A percentile compares a stretch with the other conserved stretches of the same genome.
These are phyloP conservation scores for Amblyraja radiata DNA, from an alignment of 2,797 vertebrate species.

Conservation along the genomic window DNA sequence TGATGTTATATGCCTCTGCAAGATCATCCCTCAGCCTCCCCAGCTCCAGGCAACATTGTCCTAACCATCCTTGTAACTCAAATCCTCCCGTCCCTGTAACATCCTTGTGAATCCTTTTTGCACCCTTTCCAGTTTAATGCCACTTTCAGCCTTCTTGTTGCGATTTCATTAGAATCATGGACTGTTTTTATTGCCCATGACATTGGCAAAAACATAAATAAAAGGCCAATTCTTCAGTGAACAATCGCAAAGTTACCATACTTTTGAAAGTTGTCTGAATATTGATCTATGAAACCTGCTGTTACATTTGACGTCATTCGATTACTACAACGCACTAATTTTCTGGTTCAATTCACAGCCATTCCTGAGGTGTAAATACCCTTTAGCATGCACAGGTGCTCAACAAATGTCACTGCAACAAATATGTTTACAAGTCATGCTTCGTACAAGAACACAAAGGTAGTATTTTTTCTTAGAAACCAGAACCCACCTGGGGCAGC, in stretches of 20 bases:
- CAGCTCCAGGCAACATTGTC: no score
- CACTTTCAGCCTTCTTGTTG: background rate
- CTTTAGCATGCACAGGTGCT: background rate
- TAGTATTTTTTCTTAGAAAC: background rate
- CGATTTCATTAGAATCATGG: background rate
- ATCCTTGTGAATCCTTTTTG: no score
- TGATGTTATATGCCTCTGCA: no score
- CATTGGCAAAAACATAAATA: background rate
- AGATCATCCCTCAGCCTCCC: no score
- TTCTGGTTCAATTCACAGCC: background rate
- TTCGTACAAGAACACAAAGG: background rate
- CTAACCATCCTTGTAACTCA: no score
- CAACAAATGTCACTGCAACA: background rate
- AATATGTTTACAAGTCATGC: background rate
- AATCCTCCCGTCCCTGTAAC: no score
- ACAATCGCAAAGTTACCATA: background rate
- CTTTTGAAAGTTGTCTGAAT: background rate
- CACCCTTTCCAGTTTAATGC: no score
- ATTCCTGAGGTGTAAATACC: background rate
- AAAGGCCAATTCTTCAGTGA: background rate
- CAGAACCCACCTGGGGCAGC: constrained; percentile 77
- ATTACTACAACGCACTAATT: background rate
- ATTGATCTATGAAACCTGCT: background rate
- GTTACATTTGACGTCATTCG: background rate
- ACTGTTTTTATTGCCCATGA: background rate